Percentiles rank a stretch among this genome's conserved stretches.
Conservation (phyloP, 2,113 vertebrate genomes). For the Chloropsis cyanopogon region DNA sequence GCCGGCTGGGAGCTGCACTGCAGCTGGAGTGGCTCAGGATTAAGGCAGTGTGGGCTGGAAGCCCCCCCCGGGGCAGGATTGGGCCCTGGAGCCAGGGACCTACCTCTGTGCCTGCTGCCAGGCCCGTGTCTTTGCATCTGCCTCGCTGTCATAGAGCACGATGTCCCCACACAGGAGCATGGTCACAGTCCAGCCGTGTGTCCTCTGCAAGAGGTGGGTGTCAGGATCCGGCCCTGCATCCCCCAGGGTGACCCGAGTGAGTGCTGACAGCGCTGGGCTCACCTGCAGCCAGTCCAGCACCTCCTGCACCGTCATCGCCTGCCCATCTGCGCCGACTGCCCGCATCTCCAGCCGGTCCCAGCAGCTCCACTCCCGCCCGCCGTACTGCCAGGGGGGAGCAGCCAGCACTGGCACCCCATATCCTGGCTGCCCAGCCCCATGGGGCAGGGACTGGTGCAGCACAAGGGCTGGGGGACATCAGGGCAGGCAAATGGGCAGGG, state of each 20-base stretch:
- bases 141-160: conserved; percentile 22
- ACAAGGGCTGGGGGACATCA: background rate
- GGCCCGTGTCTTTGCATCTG: background rate
- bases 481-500: background rate
- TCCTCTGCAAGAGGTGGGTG: conserved; percentile 21
- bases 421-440: background rate
- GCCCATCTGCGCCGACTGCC: conserved; percentile 59
- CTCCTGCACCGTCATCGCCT: conserved; percentile 81
- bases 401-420: background rate
- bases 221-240: background rate
- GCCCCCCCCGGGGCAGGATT: background rate
- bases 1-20: background rate
- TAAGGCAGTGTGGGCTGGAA: background rate
- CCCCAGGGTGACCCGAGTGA: background rate
- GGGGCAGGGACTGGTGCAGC: background rate
- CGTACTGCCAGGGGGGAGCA: conserved; percentile 67
- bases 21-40: conserved; percentile 47
- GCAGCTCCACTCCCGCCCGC: conserved; percentile 72
- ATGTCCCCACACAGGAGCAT: background rate
- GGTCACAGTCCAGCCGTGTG: background rate
- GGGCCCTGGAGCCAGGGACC: accelerated
- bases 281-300: conserved; percentile 84
- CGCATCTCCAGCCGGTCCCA: conserved; percentile 80
- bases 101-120: background rate
- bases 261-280: background rate